phyloP scores from a whole-genome alignment of 2,888 invertebrate species.

The Schizotus pectinicornis region DNA sequence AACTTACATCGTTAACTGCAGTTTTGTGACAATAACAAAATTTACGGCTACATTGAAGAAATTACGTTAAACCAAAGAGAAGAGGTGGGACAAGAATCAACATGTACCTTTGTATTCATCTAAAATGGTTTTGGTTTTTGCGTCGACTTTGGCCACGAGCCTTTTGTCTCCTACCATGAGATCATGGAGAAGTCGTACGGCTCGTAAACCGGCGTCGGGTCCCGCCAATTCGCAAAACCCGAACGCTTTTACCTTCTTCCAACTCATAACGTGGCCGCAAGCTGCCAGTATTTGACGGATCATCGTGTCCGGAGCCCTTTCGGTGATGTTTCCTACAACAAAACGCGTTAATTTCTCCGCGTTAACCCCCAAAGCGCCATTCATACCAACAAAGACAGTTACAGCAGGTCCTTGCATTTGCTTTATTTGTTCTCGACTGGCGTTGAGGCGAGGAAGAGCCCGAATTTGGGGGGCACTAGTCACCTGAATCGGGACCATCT shows the following conservation, averaged over 20 bases:
- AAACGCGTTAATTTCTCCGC: background rate
- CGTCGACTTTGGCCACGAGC: constrained; percentile 95
- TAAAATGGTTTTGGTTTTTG: constrained; percentile 92
- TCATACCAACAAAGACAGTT: constrained; percentile 91
- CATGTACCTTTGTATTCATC: constrained; percentile 88
- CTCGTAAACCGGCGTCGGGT: constrained; percentile 93
- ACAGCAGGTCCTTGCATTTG: constrained; percentile 81
- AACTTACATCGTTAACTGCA: constrained; percentile 16
- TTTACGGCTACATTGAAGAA: constrained; percentile 25
- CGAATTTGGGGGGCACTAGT: constrained; percentile 57
- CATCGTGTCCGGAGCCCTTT: constrained; percentile 94
- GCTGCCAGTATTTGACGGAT: constrained; percentile 89
- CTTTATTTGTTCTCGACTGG: constrained; percentile 54
- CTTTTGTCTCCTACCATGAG: constrained; percentile 91
- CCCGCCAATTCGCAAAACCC: constrained; percentile 98
- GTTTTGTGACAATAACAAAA: constrained; percentile 22
- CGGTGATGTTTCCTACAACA: constrained; percentile 81
- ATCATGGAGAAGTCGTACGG: constrained; percentile 91
- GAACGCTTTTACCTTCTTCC: constrained; percentile 98
- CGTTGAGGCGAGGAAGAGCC: constrained; percentile 55
- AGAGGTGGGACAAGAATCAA: background rate
- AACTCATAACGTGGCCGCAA: constrained; percentile 93
- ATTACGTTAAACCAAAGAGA: constrained; percentile 19
- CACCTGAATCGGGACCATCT: constrained; percentile 64
- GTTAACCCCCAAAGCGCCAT: background rate